Base-by-base conservation (phyloP, 2,888 invertebrate genomes). In the Orchestes rusci region DNA sequence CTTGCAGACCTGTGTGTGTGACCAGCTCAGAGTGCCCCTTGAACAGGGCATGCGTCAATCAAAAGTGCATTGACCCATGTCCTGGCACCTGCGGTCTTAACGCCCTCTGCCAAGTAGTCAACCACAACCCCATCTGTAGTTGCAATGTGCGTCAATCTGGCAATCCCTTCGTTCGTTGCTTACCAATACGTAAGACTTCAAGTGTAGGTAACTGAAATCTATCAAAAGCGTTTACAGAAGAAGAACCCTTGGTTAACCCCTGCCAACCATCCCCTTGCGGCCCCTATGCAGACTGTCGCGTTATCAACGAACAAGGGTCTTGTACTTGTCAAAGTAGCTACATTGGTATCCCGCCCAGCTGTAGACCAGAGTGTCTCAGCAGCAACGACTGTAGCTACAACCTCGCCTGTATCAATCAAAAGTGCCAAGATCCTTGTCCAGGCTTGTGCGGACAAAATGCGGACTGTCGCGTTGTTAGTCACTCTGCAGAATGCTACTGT, bases 181-280 rank as follows among this genome's bases (percentile, higher is more conserved):
- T 74, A 58, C 59, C 71, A 34, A 72, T 73, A 59, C 72, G 51
- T 51, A 51, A 23, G 23, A 10, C 23, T 23, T 23, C 23, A 23
- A 23, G 7, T 23, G 23, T 10, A 5, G 10, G 23, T 5, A 23
- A 23, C n/a, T n/a, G n/a, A n/a, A n/a, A n/a, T n/a, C n/a, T n/a
- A n/a, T n/a, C n/a, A n/a, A n/a, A n/a, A n/a, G n/a, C n/a, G n/a
- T n/a, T n/a, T n/a, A n/a, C n/a, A 39, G 27, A 44, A 51, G 57
- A 57, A 51, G 57, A 59, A 50, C 53, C 53, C 8, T 30, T 50
- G 13, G 36, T 35, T 30, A 59, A 80, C 59, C 81, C 79, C 4
- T 87, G 87, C 58, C 74, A 73, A 52, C 79, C 82, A 8, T 77
- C 82, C 10, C 78, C 84, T 1, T 87, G 87, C 61, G 87, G 87